Conservation (phyloP, 2,113 vertebrate species). For the Notothenia coriiceps region DNA sequence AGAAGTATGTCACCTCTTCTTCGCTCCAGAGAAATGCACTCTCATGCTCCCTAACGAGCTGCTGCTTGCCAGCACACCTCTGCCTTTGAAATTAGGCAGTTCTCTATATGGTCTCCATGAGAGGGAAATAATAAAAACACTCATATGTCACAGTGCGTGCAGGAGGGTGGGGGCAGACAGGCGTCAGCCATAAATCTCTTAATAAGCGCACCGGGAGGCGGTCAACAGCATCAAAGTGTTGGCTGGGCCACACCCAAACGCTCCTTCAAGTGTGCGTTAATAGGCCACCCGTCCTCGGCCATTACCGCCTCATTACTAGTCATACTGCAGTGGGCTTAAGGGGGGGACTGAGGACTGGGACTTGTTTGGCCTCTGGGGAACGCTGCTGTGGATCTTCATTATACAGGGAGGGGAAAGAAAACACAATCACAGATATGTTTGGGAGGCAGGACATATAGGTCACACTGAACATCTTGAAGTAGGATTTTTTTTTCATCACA, state of each 20-base stretch:
- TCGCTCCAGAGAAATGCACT: neutral
- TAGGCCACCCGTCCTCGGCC: slow-evolving; percentile 56
- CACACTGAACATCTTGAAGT: neutral
- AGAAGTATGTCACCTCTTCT: slow-evolving; percentile 41
- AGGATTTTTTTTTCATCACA: neutral
- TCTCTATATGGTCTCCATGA: slow-evolving; percentile 56
- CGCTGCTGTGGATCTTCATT: slow-evolving; percentile 1
- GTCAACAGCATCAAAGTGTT: slow-evolving; percentile 58
- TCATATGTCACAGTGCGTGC: neutral
- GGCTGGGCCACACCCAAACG: slow-evolving; percentile 33
- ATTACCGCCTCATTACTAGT: slow-evolving; percentile 63
- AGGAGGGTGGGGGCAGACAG: neutral
- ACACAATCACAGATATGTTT: neutral
- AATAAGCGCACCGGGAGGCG: slow-evolving; percentile 51
- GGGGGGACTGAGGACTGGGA: slow-evolving; percentile 3
- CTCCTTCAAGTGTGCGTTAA: slow-evolving; percentile 57
- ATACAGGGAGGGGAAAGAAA: slow-evolving; percentile 4
- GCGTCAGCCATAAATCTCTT: slow-evolving; percentile 59
- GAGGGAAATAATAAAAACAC: slow-evolving; percentile 57
- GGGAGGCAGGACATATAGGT: neutral
- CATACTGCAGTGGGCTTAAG: slow-evolving; percentile 19
- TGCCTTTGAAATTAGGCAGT: slow-evolving; percentile 39
- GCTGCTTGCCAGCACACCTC: slow-evolving; percentile 49
- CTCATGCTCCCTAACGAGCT: slow-evolving; percentile 34
- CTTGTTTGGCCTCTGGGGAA: neutral